Evolutionary conservation across 1,140 invertebrate species (phyloP), one percentile per base, ranked within the genome.

Genomic region (Paramacrobiotus metropolitanus): DNA sequence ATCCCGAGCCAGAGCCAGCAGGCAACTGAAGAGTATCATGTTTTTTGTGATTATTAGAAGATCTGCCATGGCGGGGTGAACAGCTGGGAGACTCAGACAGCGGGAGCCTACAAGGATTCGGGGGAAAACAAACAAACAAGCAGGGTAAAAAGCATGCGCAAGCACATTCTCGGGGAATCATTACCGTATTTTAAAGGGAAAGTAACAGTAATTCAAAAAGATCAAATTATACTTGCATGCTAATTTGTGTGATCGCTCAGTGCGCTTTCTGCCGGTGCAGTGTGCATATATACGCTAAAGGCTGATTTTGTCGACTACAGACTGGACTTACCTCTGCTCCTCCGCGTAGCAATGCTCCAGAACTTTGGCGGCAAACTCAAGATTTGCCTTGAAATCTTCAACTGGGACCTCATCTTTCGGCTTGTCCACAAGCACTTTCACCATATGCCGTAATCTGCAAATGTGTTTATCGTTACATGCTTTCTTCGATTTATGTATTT

Each of bases 311-410:
- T n/a, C n/a, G n/a, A n/a, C n/a, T n/a, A n/a, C n/a, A 20, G 4
- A 18, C 21, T 24, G 59, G 44, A 28, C 82, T 78, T 81, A 87
- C 85, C 86, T 87, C 69, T 84, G 84, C 71, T 89, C 86, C 73
- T 89, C 85, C 69, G 85, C 81, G 73, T 85, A 87, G 59, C 88
- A 84, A 18, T 84, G 83, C 77, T 90, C 86, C 60, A 90, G 77
- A 4, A 89, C 86, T 69, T 81, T 81, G 18, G 85, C 84, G 40
- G 86, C 85, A 73, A 87, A 89, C 66, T 85, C 81, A 63, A 89
- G 73, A 74, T 89, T 89, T 70, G 81, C 81, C 77, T 86, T 83
- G 65, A 89, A 76, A 63, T 85, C 80, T 69, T 87, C 84, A 60
- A 82, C 83, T 21, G 83, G 81, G 65, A 89, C 82, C 75, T 87